phyloP scores from a whole-genome alignment of 1,140 invertebrate genomes.

The Camponotus floridanus region DNA sequence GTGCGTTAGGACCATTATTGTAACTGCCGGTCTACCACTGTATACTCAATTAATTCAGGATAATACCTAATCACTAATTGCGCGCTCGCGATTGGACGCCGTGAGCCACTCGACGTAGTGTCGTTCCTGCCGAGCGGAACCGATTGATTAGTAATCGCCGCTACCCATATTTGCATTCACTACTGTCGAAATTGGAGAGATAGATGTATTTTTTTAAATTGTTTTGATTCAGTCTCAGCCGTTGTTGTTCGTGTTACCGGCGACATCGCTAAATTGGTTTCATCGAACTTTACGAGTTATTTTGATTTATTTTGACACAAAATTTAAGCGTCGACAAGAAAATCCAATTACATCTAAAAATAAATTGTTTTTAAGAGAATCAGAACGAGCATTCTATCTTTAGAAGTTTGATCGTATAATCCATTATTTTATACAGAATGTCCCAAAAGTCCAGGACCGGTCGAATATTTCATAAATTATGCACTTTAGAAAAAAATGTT shows the following conservation, averaged over 20 bases:
- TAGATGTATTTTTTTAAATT: constrained; percentile 35
- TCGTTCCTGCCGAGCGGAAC: constrained; percentile 7
- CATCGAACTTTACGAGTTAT: not conserved
- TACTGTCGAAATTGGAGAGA: constrained; percentile 33
- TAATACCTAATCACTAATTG: constrained; percentile 85
- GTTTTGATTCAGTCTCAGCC: constrained; percentile 41
- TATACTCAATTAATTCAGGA: constrained; percentile 84
- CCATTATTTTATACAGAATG: not conserved
- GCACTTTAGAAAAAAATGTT: no score
- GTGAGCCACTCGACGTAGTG: not conserved
- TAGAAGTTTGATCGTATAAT: not conserved
- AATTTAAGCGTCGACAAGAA: not conserved
- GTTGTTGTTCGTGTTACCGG: constrained; percentile 20
- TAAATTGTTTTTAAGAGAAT: not conserved
- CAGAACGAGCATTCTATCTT: not conserved
- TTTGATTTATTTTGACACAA: not conserved
- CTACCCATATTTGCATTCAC: not conserved
- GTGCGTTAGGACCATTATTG: constrained; percentile 76
- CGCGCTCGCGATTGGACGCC: constrained; percentile 72
- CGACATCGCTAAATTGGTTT: constrained; percentile 20
- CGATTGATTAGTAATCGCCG: not conserved
- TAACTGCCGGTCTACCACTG: constrained; percentile 70
- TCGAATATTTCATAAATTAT: no score
- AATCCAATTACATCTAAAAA: not conserved
- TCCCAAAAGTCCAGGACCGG: no score